phyloP scores from a whole-genome alignment of 1,140 invertebrate genomes.

The Heterodera schachtii region DNA sequence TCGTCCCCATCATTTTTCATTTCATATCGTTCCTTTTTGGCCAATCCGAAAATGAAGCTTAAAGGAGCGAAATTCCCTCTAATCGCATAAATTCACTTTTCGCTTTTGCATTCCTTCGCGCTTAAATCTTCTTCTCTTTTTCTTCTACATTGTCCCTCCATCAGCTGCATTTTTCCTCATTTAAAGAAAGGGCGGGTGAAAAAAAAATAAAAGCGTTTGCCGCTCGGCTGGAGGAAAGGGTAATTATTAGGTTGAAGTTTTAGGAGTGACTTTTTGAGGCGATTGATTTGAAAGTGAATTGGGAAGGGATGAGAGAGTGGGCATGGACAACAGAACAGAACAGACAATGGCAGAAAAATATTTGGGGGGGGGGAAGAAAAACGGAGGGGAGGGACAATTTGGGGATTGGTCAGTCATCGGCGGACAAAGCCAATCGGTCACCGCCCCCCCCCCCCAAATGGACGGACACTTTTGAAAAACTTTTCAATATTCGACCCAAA shows the following conservation, averaged over 20 bases:
- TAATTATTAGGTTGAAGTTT: conserved; percentile 11
- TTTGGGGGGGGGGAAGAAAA: neutral
- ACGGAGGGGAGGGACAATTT: neutral
- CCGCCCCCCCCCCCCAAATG: too few species aligned
- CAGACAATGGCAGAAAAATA: neutral
- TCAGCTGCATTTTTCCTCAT: too few species aligned
- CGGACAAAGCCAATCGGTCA: neutral
- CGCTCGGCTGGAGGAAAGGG: neutral
- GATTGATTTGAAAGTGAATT: too few species aligned
- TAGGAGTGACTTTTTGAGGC: neutral
- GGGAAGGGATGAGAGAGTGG: neutral
- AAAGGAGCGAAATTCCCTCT: neutral
- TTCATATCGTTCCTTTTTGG: neutral
- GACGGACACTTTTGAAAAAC: neutral
- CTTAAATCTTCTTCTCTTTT: neutral
- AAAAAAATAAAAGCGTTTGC: neutral
- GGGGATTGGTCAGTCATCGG: conserved; percentile 1
- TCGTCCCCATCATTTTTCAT: neutral
- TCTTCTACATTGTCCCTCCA: neutral
- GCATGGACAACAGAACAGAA: neutral
- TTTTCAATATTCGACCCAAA: neutral
- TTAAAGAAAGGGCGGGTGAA: neutral
- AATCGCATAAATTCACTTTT: neutral
- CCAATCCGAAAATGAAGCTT: neutral
- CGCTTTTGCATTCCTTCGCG: neutral